Percentiles rank a stretch among this genome's conserved stretches.
Evolutionary conservation across 2,797 vertebrate genomes (phyloP).

Genomic region (Sardinella longiceps): DNA sequence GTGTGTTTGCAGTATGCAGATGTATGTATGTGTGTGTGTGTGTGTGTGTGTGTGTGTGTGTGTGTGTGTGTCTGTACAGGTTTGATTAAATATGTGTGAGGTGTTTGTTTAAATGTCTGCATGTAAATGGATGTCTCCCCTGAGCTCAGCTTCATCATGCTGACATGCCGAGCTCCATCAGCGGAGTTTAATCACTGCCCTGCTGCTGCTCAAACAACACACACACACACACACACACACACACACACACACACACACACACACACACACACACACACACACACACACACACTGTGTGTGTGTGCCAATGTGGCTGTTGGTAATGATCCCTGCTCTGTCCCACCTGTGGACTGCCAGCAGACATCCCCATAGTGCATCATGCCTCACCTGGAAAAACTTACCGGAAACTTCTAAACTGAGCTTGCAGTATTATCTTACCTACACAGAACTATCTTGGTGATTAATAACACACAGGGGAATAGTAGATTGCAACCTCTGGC

Average conservation of each 20-base stretch:
- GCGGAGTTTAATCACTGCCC: constrained; percentile 36
- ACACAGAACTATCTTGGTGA: neutral
- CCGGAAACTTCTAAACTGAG: neutral
- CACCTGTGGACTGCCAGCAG: neutral
- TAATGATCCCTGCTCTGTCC: neutral
- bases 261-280: constrained; percentile 12
- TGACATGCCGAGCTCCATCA: constrained; percentile 30
- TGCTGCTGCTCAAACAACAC: neutral
- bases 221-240: neutral
- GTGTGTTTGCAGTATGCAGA: constrained; percentile 15
- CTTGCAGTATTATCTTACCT: neutral
- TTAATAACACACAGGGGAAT: neutral
- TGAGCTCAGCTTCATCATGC: constrained; percentile 36
- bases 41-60: neutral
- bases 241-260: neutral
- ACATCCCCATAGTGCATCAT: neutral
- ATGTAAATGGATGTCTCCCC: constrained; percentile 23
- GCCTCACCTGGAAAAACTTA: neutral
- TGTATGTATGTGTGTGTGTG: neutral
- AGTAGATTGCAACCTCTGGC: too few species aligned
- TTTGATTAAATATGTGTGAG: constrained; percentile 15
- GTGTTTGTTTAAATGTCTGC: constrained; percentile 13
- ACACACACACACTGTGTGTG: neutral
- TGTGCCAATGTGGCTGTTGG: neutral
- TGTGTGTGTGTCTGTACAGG: constrained; percentile 6